Conservation (phyloP, 2,113 vertebrate genomes). For the Podarcis raffonei region DNA sequence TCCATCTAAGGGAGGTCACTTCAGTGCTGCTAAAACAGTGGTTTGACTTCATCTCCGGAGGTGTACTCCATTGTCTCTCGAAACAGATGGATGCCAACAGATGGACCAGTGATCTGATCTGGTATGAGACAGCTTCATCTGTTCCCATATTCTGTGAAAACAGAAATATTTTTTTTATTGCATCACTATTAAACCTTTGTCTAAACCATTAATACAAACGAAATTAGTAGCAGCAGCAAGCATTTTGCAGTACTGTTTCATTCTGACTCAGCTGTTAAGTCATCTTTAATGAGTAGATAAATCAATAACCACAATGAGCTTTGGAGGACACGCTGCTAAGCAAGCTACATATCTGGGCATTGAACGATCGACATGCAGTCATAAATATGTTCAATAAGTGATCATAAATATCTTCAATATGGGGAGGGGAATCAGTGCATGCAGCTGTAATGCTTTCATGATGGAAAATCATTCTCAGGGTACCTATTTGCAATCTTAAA, state of each 20-base stretch:
- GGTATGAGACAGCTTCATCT: not conserved
- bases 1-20: too few relatives aligned
- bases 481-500: not conserved
- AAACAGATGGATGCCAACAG: too few relatives aligned
- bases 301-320: conserved; percentile 18
- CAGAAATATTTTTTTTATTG: not conserved
- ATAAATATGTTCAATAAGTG: not conserved
- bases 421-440: not conserved
- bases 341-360: not conserved
- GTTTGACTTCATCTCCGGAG: too few relatives aligned
- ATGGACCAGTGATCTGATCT: too few relatives aligned
- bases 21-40: too few relatives aligned
- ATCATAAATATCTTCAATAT: not conserved
- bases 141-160: not conserved
- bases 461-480: not conserved
- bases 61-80: too few relatives aligned
- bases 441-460: not conserved
- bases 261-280: conserved; percentile 2
- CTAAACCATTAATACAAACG: not conserved
- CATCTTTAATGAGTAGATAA: conserved; percentile 20
- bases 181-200: not conserved
- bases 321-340: not conserved
- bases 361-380: not conserved
- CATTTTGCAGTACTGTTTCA: not conserved
- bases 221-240: conserved; percentile 2